phyloP scores from a whole-genome alignment of 2,113 vertebrate genomes.

The Haemorhous mexicanus region DNA sequence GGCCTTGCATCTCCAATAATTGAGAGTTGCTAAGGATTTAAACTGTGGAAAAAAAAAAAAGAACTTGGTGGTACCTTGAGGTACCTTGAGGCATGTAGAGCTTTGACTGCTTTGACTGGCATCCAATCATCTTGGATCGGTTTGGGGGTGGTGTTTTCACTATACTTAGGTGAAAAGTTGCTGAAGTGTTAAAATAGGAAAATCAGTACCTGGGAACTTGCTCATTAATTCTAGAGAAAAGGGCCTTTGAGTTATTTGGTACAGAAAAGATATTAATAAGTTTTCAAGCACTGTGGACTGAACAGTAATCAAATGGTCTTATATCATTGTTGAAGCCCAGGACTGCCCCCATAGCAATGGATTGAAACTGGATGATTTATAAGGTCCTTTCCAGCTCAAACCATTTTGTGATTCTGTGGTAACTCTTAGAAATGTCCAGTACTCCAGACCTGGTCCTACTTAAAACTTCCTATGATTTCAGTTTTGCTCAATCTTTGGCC shows the following conservation, averaged over 20 bases:
- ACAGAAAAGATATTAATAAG: neutral
- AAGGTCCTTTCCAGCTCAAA: neutral
- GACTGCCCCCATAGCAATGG: neutral
- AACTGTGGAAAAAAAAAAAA: neutral
- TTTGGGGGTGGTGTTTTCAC: fast-evolving
- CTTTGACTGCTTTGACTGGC: neutral
- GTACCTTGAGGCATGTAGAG: neutral
- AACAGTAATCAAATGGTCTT: neutral
- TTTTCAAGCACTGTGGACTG: neutral
- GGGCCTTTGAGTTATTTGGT: neutral
- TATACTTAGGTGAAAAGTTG: neutral
- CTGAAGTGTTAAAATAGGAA: neutral
- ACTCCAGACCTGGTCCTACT: neutral
- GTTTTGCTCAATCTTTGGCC: neutral
- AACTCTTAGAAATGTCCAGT: neutral
- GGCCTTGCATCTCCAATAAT: fast-evolving
- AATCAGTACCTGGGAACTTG: neutral
- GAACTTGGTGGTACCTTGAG: neutral
- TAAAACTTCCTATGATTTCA: neutral
- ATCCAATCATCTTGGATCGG: neutral
- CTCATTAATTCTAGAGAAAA: neutral
- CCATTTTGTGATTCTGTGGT: neutral
- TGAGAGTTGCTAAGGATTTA: neutral
- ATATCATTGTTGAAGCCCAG: neutral
- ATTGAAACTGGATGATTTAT: neutral